Conservation (phyloP, 2,888 invertebrate genomes). For the Pomacea canaliculata region DNA sequence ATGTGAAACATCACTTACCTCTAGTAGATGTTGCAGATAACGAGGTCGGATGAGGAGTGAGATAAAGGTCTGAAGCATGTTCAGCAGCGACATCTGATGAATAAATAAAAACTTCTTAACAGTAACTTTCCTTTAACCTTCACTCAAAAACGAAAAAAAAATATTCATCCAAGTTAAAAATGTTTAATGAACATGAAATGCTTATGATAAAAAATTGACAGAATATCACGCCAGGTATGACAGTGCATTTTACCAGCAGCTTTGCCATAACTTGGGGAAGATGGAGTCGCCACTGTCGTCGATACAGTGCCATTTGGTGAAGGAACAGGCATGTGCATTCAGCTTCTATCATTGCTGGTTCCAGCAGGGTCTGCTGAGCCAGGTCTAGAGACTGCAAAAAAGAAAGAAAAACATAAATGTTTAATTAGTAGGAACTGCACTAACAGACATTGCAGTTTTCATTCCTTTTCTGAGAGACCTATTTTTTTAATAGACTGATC, state of each 20-base stretch:
- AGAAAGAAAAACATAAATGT: background rate
- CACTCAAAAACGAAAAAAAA: background rate
- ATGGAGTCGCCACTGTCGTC: slow-evolving; percentile 65
- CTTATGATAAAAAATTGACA: too few species aligned
- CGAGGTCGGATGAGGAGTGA: slow-evolving; percentile 65
- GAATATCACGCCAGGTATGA: too few species aligned
- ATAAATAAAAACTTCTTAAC: slow-evolving; percentile 1
- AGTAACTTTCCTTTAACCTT: too few species aligned
- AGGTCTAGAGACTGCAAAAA: slow-evolving; percentile 47
- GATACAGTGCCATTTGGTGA: slow-evolving; percentile 56
- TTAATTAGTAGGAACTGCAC: background rate
- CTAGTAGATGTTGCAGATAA: slow-evolving; percentile 65
- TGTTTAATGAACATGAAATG: too few species aligned
- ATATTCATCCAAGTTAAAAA: too few species aligned
- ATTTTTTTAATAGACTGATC: too few species aligned
- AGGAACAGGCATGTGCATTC: slow-evolving; percentile 61
- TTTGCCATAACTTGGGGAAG: slow-evolving; percentile 60
- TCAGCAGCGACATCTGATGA: slow-evolving; percentile 58
- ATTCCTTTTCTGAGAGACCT: too few species aligned
- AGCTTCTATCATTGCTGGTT: slow-evolving; percentile 49
- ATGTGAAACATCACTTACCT: slow-evolving; percentile 30
- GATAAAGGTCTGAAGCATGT: slow-evolving; percentile 62
- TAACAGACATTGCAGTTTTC: background rate
- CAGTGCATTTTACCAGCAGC: slow-evolving; percentile 55
- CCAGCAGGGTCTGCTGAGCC: slow-evolving; percentile 42